phyloP scores from a whole-genome alignment of 1,140 invertebrate genomes.

The Dendrolimus punctatus region DNA sequence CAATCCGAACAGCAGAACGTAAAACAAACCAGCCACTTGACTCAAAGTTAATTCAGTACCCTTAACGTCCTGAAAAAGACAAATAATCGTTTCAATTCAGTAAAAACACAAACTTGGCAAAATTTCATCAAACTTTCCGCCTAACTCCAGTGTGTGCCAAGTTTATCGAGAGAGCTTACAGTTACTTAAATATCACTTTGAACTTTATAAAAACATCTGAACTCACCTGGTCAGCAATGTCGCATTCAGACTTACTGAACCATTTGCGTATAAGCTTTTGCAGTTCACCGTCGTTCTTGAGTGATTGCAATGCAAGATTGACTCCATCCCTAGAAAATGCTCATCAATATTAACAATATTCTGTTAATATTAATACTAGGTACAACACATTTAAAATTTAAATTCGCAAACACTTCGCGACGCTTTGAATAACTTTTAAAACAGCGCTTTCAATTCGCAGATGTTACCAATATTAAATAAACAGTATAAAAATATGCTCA shows the following conservation, averaged over 20 bases:
- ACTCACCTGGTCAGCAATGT: constrained; percentile 25
- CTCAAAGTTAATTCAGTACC: constrained; percentile 90
- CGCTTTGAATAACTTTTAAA: constrained; percentile 17
- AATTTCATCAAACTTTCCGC: background rate
- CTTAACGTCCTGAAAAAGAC: constrained; percentile 4
- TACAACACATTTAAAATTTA: constrained; percentile 1
- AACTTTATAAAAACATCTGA: background rate
- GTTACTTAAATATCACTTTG: background rate
- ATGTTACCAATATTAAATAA: constrained; percentile 2
- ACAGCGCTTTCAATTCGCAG: constrained; percentile 16
- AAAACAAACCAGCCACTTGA: constrained; percentile 99
- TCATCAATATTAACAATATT: constrained; percentile 13
- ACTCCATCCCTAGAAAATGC: constrained; percentile 82
- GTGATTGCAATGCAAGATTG: constrained; percentile 90
- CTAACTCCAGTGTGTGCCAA: too few species aligned
- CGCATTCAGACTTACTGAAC: constrained; percentile 72
- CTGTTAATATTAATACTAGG: background rate
- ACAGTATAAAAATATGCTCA: constrained; percentile 21
- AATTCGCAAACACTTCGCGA: constrained; percentile 7
- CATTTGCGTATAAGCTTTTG: constrained; percentile 92
- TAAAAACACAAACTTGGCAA: background rate
- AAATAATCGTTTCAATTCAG: background rate
- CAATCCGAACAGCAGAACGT: constrained; percentile 95
- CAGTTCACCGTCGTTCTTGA: constrained; percentile 94
- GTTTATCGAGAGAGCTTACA: background rate